These are phyloP conservation scores for Latheticus oryzae DNA, from an alignment of 2,888 invertebrate genomes.

Conservation along the genomic window DNA sequence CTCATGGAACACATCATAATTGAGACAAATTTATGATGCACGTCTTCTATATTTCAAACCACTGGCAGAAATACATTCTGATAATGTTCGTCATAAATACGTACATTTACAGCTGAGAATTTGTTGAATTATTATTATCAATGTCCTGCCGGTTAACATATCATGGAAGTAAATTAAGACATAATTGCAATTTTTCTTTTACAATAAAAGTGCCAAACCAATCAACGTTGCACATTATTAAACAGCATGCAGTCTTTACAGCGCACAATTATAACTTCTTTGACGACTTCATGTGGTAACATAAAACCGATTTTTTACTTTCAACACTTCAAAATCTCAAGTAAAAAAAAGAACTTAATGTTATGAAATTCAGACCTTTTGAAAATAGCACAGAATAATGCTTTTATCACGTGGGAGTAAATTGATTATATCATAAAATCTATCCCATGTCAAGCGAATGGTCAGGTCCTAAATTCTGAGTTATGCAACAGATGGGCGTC, in stretches of 20 bases:
- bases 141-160: constrained; percentile 15
- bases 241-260: constrained; percentile 13
- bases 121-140: constrained; percentile 31
- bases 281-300: background rate
- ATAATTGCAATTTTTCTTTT: constrained; percentile 14
- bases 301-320: no score
- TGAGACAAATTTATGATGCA: constrained; percentile 36
- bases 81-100: constrained; percentile 16
- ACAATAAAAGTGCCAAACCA: constrained; percentile 17
- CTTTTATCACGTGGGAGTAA: no score
- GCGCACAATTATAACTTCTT: background rate
- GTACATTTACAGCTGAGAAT: constrained; percentile 23
- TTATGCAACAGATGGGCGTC: constrained; percentile 55
- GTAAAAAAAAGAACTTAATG: no score
- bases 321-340: no score
- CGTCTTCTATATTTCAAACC: constrained; percentile 26
- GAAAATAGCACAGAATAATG: no score
- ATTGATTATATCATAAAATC: no score
- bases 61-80: constrained; percentile 14
- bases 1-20: constrained; percentile 36
- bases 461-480: constrained; percentile 17
- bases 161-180: constrained; percentile 23
- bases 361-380: no score
- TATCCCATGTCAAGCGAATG: constrained; percentile 4
- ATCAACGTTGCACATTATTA: constrained; percentile 21